Evolutionary conservation across 2,113 vertebrate species (phyloP).

Genomic region (Colinus virginianus): DNA sequence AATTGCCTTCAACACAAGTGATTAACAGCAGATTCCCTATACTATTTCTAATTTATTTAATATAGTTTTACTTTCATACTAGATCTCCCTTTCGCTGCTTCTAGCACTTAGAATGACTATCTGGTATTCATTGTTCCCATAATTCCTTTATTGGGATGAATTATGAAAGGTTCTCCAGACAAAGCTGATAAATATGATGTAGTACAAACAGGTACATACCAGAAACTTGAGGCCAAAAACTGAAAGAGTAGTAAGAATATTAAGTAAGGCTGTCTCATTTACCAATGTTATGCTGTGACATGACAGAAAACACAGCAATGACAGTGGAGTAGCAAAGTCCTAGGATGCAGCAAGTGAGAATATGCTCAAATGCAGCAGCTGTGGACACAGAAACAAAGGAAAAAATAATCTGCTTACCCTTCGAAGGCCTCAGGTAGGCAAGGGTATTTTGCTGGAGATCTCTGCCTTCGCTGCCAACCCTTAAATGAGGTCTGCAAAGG

Average conservation of each 20-base stretch:
- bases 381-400: too few relatives aligned
- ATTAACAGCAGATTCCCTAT: background rate
- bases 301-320: too few relatives aligned
- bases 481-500: too few relatives aligned
- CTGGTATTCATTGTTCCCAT: background rate
- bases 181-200: background rate
- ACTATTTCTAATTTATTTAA: background rate
- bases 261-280: background rate
- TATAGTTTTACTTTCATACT: background rate
- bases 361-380: too few relatives aligned
- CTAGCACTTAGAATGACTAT: background rate
- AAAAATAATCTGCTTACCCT: too few relatives aligned
- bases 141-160: background rate
- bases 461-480: too few relatives aligned
- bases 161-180: background rate
- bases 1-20: background rate
- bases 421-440: too few relatives aligned
- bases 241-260: rapidly evolving
- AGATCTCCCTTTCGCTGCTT: background rate
- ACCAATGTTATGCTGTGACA: too few relatives aligned
- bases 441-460: too few relatives aligned
- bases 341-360: too few relatives aligned
- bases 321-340: too few relatives aligned
- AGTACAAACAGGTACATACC: background rate
- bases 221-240: background rate